phyloP scores from a whole-genome alignment of 2,113 vertebrate genomes.

The Corythaeola cristata region DNA sequence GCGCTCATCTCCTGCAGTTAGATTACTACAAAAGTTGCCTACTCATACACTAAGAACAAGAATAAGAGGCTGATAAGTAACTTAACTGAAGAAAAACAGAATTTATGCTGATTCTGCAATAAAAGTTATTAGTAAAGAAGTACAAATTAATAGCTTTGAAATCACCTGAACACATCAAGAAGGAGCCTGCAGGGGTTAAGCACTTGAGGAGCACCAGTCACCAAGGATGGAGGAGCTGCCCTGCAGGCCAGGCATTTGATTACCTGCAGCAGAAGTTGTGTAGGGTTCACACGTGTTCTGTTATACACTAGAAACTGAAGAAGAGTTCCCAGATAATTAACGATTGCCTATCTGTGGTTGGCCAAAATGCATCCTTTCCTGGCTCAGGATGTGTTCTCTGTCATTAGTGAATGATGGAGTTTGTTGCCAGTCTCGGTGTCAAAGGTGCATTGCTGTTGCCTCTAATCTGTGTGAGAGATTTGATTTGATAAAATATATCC shows the following conservation, averaged over 20 bases:
- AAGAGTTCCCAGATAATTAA: background rate
- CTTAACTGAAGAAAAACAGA: background rate
- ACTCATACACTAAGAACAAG: background rate
- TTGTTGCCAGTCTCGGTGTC: background rate
- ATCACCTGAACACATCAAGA: background rate
- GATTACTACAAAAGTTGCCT: background rate
- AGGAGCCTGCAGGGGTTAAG: background rate
- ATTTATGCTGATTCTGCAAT: background rate
- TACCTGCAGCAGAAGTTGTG: background rate
- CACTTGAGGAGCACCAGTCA: background rate
- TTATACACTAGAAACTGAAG: background rate
- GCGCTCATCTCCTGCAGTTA: background rate
- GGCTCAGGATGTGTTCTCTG: background rate
- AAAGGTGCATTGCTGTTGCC: background rate
- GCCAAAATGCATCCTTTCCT: background rate
- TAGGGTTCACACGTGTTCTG: rapidly evolving
- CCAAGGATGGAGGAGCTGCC: background rate
- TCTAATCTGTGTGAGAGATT: background rate
- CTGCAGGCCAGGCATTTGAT: background rate
- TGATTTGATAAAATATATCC: background rate
- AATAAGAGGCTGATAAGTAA: background rate
- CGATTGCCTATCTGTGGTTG: background rate
- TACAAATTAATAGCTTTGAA: background rate
- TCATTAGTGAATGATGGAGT: background rate
- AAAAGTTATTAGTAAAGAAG: background rate